Evolutionary conservation across 2,797 vertebrate species (phyloP).

Genomic region (Apogon hyalosoma): DNA sequence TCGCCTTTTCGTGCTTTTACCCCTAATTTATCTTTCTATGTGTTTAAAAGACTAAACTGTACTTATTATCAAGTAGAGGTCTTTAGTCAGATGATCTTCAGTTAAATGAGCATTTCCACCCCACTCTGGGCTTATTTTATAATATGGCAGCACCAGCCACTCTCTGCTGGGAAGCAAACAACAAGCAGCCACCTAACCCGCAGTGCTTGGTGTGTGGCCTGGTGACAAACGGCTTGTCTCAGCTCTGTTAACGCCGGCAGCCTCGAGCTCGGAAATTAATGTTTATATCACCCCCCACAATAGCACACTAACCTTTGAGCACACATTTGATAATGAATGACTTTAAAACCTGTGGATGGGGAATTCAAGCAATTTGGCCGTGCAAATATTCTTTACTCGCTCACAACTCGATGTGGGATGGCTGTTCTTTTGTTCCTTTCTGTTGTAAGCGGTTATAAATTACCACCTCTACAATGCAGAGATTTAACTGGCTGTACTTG

Average conservation of each 20-base stretch:
- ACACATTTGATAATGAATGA: slow-evolving; percentile 84
- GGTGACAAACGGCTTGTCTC: slow-evolving; percentile 82
- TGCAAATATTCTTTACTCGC: slow-evolving; percentile 63
- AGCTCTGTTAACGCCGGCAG: slow-evolving; percentile 73
- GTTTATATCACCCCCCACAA: slow-evolving; percentile 76
- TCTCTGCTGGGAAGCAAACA: slow-evolving; percentile 78
- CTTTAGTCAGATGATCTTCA: slow-evolving; percentile 59
- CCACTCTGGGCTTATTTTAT: slow-evolving; percentile 59
- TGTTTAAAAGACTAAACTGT: slow-evolving; percentile 13
- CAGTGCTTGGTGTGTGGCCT: slow-evolving; percentile 77
- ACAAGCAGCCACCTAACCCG: slow-evolving; percentile 76
- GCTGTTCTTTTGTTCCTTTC: slow-evolving; percentile 17
- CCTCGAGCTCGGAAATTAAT: slow-evolving; percentile 79
- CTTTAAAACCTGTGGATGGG: slow-evolving; percentile 62
- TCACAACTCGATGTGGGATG: slow-evolving; percentile 54
- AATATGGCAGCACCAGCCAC: slow-evolving; percentile 67
- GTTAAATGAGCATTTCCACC: slow-evolving; percentile 42
- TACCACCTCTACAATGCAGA: slow-evolving; percentile 37
- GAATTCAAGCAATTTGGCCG: slow-evolving; percentile 69
- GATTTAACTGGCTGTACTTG: slow-evolving; percentile 50
- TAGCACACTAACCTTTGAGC: slow-evolving; percentile 83
- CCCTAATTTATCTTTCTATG: slow-evolving; percentile 9
- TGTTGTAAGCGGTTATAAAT: slow-evolving; percentile 56
- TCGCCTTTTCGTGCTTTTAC: slow-evolving; percentile 44
- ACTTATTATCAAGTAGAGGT: slow-evolving; percentile 16